Evolutionary conservation across 2,113 vertebrate genomes (phyloP), one percentile per base, ranked within the genome.

Genomic region (Gambusia holbrooki): DNA sequence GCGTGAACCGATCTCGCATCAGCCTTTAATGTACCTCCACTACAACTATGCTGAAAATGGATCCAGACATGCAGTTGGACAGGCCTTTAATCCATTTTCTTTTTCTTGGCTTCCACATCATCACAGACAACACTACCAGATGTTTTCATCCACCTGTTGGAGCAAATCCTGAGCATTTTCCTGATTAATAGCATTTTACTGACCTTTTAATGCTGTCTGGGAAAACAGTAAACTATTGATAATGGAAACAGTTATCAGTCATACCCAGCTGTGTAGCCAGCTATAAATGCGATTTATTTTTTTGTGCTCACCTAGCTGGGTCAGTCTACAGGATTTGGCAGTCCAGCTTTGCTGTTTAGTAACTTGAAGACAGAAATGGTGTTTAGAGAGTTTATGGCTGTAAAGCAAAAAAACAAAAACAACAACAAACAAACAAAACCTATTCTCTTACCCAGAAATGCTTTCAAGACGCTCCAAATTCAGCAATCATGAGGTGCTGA

Each of bases 391-490:
- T 65, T 72, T 68, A 15, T 1, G 15, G 71, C 71, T 45, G 35
- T 51, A 65, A 80, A 62, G 25, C 60, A 82, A 78, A 60, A 86
- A 35, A 30, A 30, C 7, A 33, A 33, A 5, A 33, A 33, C 32
- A 32, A 32, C 4, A 33, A 33, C 62, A 83, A 79, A 60, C 86
- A 78, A 71, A 81, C 76, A 62, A 87, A 78, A 72, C 76, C 62
- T 63, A 73, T 72, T 88, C 81, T 80, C 84, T 75, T 71, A 60
- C 69, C 45, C 82, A 25, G 82, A 61, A 84, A 82, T 92, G 88
- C 90, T 93, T 90, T 77, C 79, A 87, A 77, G 85, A 88, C 90
- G 92, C 87, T 83, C 84, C 87, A 92, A 93, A 93, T 90, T 92
- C 87, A 92, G 87, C 87, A 88, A 81, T 90, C 83, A 78, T 93